phyloP scores from a whole-genome alignment of 2,888 invertebrate species.

The Temnothorax ravouxi region DNA sequence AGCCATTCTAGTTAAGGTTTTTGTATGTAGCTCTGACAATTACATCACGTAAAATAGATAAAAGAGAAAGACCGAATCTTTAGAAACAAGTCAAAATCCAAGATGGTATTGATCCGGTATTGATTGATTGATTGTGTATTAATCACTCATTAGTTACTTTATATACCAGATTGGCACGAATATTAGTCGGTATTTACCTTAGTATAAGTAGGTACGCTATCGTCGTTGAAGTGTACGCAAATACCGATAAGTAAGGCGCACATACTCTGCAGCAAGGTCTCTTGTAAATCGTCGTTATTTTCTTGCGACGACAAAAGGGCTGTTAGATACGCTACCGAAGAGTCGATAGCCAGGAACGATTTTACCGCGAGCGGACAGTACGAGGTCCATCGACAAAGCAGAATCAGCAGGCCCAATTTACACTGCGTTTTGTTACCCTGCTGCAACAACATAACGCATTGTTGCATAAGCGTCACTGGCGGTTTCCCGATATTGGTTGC shows the following conservation, averaged over 20 bases:
- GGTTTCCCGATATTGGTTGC: constrained; percentile 94
- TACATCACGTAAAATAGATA: neutral
- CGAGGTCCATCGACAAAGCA: constrained; percentile 95
- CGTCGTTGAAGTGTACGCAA: constrained; percentile 96
- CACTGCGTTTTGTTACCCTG: constrained; percentile 94
- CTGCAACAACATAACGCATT: constrained; percentile 94
- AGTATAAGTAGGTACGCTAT: constrained; percentile 91
- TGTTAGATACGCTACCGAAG: constrained; percentile 94
- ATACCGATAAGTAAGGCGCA: constrained; percentile 97
- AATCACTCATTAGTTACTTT: neutral
- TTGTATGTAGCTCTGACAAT: neutral
- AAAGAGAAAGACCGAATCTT: neutral
- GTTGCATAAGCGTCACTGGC: constrained; percentile 96
- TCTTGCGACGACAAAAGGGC: constrained; percentile 89
- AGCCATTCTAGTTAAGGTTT: neutral
- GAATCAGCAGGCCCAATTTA: constrained; percentile 96
- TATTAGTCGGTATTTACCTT: constrained; percentile 86
- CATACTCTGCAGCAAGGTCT: constrained; percentile 94
- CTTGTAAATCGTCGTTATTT: constrained; percentile 96
- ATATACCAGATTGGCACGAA: constrained; percentile 21
- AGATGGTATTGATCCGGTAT: too few species aligned
- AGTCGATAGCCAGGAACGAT: constrained; percentile 92
- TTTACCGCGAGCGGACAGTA: constrained; percentile 94
- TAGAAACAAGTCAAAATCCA: neutral
- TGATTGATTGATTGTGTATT: neutral